Conservation (phyloP, 2,888 invertebrate species). For the Leptarthrus brevirostris region DNA sequence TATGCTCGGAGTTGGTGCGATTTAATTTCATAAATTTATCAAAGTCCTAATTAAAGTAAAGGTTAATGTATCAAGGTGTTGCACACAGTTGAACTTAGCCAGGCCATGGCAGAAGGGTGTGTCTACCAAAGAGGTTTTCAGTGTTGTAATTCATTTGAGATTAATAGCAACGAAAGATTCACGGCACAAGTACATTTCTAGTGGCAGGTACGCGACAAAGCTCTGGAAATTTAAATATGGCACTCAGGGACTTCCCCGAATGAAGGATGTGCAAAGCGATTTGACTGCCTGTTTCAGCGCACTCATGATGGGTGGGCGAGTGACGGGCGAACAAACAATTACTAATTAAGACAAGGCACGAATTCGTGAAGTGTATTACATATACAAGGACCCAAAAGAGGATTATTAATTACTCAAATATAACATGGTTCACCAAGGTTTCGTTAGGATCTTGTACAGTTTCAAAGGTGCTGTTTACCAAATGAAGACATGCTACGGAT, state of each 20-base stretch:
- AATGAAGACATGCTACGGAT: too few relatives aligned
- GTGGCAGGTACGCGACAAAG: constrained; percentile 21
- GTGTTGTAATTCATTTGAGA: constrained; percentile 45
- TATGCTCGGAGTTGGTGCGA: constrained; percentile 26
- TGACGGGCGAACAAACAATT: constrained; percentile 16
- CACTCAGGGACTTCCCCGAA: neutral
- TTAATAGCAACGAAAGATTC: constrained; percentile 16
- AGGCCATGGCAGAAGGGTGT: neutral
- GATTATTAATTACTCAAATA: constrained; percentile 17
- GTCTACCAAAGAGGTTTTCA: constrained; percentile 36
- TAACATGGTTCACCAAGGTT: neutral
- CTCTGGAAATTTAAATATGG: constrained; percentile 28
- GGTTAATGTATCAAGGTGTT: constrained; percentile 29
- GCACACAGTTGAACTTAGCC: constrained; percentile 12
- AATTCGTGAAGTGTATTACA: constrained; percentile 10
- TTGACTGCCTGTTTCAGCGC: neutral
- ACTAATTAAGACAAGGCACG: constrained; percentile 38
- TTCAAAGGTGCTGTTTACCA: too few relatives aligned
- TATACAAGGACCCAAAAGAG: constrained; percentile 12
- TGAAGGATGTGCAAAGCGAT: constrained; percentile 1
- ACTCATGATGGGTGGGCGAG: neutral
- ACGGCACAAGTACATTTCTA: neutral
- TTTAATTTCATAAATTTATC: constrained; percentile 46
- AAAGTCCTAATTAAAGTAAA: constrained; percentile 40
- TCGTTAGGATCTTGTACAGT: too few relatives aligned